phyloP scores from a whole-genome alignment of 2,113 vertebrate species.

The Limnothrissa miodon region DNA sequence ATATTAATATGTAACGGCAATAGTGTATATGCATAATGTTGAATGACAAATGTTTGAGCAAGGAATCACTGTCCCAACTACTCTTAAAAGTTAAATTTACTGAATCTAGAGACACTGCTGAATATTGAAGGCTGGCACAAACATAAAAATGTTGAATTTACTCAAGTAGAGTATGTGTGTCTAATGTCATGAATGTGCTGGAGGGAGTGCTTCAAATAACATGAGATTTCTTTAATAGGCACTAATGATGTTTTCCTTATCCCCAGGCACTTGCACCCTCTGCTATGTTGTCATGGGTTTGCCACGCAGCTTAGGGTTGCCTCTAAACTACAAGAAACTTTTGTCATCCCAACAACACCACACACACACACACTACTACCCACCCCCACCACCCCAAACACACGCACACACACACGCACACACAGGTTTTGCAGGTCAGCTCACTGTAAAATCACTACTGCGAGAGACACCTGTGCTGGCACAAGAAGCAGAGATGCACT shows the following conservation, averaged over 20 bases:
- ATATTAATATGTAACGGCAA: neutral
- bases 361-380: too few species aligned
- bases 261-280: neutral
- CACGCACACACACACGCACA: too few species aligned
- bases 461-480: constrained; percentile 49
- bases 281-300: neutral
- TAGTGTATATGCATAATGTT: neutral
- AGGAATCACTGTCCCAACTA: neutral
- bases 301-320: neutral
- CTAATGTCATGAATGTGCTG: neutral
- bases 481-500: constrained; percentile 26
- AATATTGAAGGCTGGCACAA: neutral
- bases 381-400: too few species aligned
- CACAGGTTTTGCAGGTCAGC: constrained; percentile 51
- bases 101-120: neutral
- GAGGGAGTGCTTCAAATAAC: neutral
- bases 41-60: neutral
- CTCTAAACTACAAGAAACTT: neutral
- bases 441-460: constrained; percentile 43
- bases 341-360: too few species aligned
- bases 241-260: neutral
- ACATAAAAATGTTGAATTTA: neutral
- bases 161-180: neutral
- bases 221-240: too few species aligned
- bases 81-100: neutral